Base-by-base conservation (phyloP, 2,888 invertebrate species). In the Tridacna crocea region DNA sequence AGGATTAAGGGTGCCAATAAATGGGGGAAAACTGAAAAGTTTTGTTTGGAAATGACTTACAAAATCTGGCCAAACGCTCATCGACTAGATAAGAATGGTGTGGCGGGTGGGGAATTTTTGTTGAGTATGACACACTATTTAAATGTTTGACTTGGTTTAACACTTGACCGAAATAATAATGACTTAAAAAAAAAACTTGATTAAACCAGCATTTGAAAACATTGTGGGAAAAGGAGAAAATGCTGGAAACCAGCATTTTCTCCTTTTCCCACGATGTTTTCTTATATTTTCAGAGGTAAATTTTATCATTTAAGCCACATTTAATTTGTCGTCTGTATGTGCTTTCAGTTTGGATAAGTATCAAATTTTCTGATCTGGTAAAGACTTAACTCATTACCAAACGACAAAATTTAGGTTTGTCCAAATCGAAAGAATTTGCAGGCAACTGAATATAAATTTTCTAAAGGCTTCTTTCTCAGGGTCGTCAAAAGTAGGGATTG, bases 211-310 rank as follows among this genome's bases (percentile, higher is more conserved):
- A 2, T 55, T 24, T 61, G 13, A 24, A n/a, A 61, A 24, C n/a
- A 24, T 61, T 24, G 22, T 24, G 22, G n/a, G 13, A 24, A 24
- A n/a, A 24, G 61, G 24, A 61, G 61, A 61, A 61, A 61, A n/a
- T 61, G 61, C 61, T 8, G 15, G 36, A 27, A 15, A 26, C 19
- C 15, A 65, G 65, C 65, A 65, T 26, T 65, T 65, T 65, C 65
- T 65, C 26, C 11, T 24, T 65, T 65, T 27, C 15, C 65, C 36
- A 65, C 65, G 27, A 65, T 65, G 65, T 65, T 65, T 65, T 55
- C 3, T 65, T 26, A n/a, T 61, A 22, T 4, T 2, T 24, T 2
- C 4, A 22, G 22, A 13, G 12, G 4, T 61, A 22, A 24, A 24
- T 61, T 22, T n/a, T 4, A n/a, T n/a, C 61, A 2, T 61, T 61